Base-by-base conservation (phyloP, 2,797 vertebrate genomes). In the Falco biarmicus region DNA sequence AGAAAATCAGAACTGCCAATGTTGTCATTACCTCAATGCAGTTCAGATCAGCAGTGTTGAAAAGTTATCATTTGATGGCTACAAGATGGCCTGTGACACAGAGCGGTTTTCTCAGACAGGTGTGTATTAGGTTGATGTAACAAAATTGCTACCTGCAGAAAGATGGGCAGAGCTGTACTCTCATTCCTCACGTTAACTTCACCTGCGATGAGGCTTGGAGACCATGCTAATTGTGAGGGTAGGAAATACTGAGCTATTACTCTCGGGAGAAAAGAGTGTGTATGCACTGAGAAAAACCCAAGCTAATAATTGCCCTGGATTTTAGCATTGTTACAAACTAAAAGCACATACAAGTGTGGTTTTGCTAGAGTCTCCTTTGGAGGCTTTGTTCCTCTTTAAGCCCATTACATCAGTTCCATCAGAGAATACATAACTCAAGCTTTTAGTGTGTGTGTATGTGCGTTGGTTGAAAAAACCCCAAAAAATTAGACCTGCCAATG, bases 131-230 rank as follows among this genome's bases (percentile, higher is more conserved):
- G 48, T 57, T 95, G 94, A 70, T 95, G 48, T 60, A 73, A 80
- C 48, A 47, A 93, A 96, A 96, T 91, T 95, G 60, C 71, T 90
- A 60, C 91, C 77, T 95, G 90, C 43, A 61, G 93, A 92, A 95
- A 90, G 80, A 86, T 17, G 19, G 74, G 60, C 68, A 84, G 90
- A 54, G 26, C 74, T 80, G 31, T 59, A 4, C 53, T 87, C 89
- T 31, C 7, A 12, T 88, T 86, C 45, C 64, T 75, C 45, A 8
- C 41, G 19, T 56, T 47, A 66, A 39, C 77, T 69, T 82, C 31
- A 43, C 76, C 66, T 70, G 51, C 0, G 0, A 10, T 31, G 75
- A 70, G 60, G 25, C 37, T 66, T 21, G 57, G 56, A 60, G 48
- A 59, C 69, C 22, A 1, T 77, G 66, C 26, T 92, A 73, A 94